Evolutionary conservation across 2,113 vertebrate genomes (phyloP).

Genomic region (Ifrita kowaldi): DNA sequence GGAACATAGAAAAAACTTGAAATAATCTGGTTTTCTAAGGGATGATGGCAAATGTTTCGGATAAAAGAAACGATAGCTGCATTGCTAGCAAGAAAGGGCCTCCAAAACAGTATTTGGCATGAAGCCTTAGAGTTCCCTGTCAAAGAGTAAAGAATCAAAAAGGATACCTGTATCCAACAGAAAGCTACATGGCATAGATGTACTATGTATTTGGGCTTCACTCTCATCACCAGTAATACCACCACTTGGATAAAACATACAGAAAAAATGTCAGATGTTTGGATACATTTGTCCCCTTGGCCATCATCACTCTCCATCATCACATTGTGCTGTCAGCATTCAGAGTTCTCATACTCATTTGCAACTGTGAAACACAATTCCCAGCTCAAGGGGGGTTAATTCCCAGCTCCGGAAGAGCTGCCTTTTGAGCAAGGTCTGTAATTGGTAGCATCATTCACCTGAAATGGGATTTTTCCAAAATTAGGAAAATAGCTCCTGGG

Average conservation of each 20-base stretch:
- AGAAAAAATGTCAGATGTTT: background rate
- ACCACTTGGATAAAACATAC: background rate
- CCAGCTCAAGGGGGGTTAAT: background rate
- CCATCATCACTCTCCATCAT: background rate
- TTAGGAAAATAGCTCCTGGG: background rate
- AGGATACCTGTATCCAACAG: background rate
- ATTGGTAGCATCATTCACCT: background rate
- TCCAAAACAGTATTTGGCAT: background rate
- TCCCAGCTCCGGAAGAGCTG: rapidly evolving
- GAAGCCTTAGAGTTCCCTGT: background rate
- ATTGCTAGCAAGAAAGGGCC: background rate
- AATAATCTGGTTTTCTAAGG: background rate
- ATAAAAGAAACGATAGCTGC: background rate
- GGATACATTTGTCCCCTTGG: background rate
- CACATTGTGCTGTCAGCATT: background rate
- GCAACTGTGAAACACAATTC: background rate
- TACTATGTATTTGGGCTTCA: background rate
- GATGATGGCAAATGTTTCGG: background rate
- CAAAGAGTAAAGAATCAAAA: background rate
- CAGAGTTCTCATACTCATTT: background rate
- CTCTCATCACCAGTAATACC: background rate
- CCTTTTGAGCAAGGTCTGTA: background rate
- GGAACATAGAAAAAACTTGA: background rate
- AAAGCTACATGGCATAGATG: background rate
- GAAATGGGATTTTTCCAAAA: background rate